These are phyloP conservation scores for Habropoda laboriosa DNA, from an alignment of 1,140 invertebrate genomes.

Conservation along the genomic window DNA sequence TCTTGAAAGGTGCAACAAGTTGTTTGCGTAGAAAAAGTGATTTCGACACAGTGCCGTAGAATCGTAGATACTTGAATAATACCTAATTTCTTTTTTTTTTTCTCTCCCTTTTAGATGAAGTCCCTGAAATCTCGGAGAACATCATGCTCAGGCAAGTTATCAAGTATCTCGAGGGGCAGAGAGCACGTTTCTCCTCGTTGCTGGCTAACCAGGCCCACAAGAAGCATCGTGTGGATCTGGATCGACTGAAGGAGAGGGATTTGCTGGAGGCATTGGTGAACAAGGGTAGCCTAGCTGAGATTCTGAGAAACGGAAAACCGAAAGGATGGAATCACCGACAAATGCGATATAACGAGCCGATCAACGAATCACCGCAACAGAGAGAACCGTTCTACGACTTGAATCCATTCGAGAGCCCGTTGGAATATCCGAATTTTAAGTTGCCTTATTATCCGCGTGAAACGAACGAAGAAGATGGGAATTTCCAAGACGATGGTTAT, in stretches of 20 bases:
- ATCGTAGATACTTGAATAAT: too few relatives aligned
- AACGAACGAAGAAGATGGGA: not conserved
- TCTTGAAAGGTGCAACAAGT: not conserved
- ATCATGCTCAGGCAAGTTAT: conserved; percentile 66
- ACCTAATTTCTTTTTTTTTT: too few relatives aligned
- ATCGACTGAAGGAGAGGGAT: conserved; percentile 60
- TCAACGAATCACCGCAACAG: conserved; percentile 18
- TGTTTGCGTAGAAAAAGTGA: not conserved
- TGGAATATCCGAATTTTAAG: not conserved
- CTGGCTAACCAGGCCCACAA: conserved; percentile 40
- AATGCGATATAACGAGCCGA: conserved; percentile 12
- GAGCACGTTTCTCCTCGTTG: conserved; percentile 37
- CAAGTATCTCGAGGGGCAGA: conserved; percentile 65
- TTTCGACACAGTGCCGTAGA: not conserved
- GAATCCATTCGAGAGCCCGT: not conserved
- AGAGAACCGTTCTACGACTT: not conserved
- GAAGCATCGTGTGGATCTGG: conserved; percentile 63
- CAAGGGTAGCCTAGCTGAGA: conserved; percentile 58
- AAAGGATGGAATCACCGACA: conserved; percentile 32
- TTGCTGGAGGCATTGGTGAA: conserved; percentile 58
- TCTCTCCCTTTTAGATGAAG: conserved; percentile 69
- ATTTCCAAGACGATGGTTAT: not conserved
- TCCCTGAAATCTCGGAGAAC: conserved; percentile 65
- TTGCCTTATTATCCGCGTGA: not conserved
- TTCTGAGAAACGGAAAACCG: conserved; percentile 58